Evolutionary conservation across 1,140 invertebrate genomes (phyloP).

Genomic region (Tachypleus tridentatus): DNA sequence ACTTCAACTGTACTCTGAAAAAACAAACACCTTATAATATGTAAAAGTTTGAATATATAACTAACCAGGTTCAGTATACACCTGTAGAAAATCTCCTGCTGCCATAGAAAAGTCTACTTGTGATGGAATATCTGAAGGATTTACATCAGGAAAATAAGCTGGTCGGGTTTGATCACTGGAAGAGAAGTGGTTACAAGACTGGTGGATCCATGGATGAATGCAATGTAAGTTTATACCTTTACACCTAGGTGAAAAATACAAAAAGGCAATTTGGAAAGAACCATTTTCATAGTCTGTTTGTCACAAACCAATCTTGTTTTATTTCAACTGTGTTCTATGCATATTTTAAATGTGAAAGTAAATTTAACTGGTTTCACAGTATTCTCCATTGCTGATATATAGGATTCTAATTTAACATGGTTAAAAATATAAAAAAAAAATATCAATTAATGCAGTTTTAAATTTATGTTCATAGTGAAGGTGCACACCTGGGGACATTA

Average conservation of each 20-base stretch:
- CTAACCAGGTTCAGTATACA: constrained; percentile 49
- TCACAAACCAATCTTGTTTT: constrained; percentile 38
- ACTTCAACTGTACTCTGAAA: too few relatives aligned
- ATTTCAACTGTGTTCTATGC: constrained; percentile 88
- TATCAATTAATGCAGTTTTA: too few relatives aligned
- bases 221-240: constrained; percentile 43
- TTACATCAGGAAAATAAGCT: constrained; percentile 80
- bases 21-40: too few relatives aligned
- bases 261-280: constrained; percentile 91
- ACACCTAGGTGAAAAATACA: constrained; percentile 68
- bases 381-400: too few relatives aligned
- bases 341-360: constrained; percentile 51
- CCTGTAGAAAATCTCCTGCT: constrained; percentile 84
- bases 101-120: constrained; percentile 81
- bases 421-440: too few relatives aligned
- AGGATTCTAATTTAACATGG: too few relatives aligned
- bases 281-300: constrained; percentile 29
- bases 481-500: too few relatives aligned
- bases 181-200: constrained; percentile 75
- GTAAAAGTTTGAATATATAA: background rate
- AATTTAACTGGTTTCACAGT: too few relatives aligned
- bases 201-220: constrained; percentile 87
- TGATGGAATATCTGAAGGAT: constrained; percentile 52
- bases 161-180: constrained; percentile 63
- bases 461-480: too few relatives aligned